A percentile compares a stretch with the other conserved stretches of the same genome.
Conservation (phyloP, 1,140 invertebrate genomes). For the Rhyacophila brunnea region DNA sequence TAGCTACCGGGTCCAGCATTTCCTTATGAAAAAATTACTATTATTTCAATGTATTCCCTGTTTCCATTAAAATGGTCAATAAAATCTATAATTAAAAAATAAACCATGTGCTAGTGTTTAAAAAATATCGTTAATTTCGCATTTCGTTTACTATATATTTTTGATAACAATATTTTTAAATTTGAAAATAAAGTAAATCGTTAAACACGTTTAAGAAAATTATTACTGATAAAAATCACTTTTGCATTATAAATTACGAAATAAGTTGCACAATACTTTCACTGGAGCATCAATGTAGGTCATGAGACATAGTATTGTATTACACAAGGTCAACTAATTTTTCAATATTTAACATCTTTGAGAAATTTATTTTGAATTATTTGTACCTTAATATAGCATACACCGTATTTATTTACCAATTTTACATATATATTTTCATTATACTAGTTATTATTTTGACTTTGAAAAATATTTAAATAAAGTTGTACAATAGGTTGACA, state of each 20-base stretch:
- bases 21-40: background rate
- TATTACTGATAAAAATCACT: conserved; percentile 13
- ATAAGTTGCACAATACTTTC: conserved; percentile 26
- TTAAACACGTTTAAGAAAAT: no score
- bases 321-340: conserved; percentile 20
- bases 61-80: background rate
- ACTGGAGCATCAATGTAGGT: conserved; percentile 22
- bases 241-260: conserved; percentile 25
- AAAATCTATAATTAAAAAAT: background rate
- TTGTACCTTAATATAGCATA: no score
- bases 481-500: background rate
- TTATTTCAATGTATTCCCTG: background rate
- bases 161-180: no score
- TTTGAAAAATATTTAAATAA: background rate
- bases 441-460: no score
- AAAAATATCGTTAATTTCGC: background rate
- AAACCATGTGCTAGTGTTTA: background rate
- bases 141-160: conserved; percentile 7
- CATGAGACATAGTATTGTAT: conserved; percentile 11
- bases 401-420: no score
- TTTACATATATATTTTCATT: no score
- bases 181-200: no score
- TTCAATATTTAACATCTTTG: no score
- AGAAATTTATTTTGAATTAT: no score
- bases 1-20: background rate